phyloP scores from a whole-genome alignment of 2,888 invertebrate species.

The Scaptomyza reducta region DNA sequence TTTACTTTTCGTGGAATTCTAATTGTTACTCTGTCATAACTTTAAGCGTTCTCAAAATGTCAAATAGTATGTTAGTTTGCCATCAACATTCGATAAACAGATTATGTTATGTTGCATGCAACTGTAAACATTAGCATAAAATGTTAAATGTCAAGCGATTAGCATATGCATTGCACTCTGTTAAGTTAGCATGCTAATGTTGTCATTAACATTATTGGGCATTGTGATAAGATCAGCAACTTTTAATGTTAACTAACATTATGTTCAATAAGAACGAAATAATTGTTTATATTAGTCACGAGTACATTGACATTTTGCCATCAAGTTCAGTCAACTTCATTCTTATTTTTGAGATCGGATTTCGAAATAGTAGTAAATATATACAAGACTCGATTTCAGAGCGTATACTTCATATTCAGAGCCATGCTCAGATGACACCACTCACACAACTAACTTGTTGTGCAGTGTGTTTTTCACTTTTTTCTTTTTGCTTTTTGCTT shows the following conservation, averaged over 20 bases:
- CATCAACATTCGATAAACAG: background rate
- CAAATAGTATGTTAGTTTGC: background rate
- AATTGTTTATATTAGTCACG: background rate
- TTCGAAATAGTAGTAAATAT: conserved; percentile 13
- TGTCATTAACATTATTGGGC: background rate
- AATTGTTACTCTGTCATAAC: background rate
- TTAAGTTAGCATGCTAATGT: background rate
- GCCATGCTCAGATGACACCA: conserved; percentile 9
- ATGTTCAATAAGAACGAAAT: conserved; percentile 1
- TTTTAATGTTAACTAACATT: background rate
- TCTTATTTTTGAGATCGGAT: conserved; percentile 25
- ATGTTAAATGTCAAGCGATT: conserved; percentile 3
- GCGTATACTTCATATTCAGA: conserved; percentile 43
- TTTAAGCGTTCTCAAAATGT: background rate
- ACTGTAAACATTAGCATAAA: conserved; percentile 6
- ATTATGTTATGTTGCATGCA: background rate
- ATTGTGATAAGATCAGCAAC: background rate
- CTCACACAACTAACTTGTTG: conserved; percentile 16
- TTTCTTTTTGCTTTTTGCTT: background rate
- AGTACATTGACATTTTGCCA: conserved; percentile 43
- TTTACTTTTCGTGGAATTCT: background rate
- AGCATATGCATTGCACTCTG: background rate
- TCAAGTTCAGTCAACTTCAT: conserved; percentile 50
- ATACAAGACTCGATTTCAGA: background rate
- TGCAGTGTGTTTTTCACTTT: conserved; percentile 15